phyloP scores from a whole-genome alignment of 2,113 vertebrate species.

The Mystacornis crossleyi region DNA sequence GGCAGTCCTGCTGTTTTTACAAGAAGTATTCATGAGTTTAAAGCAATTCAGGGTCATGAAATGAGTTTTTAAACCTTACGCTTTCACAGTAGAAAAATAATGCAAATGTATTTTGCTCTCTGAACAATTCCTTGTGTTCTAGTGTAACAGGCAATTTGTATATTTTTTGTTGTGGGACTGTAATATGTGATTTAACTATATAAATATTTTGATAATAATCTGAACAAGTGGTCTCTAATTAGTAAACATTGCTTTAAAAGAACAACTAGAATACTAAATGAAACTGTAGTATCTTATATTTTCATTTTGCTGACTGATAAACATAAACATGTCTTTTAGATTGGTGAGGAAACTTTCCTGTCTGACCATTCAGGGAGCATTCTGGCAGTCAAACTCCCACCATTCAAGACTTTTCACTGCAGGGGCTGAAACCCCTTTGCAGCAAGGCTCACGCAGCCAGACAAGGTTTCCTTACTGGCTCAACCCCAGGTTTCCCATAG shows the following conservation, averaged over 20 bases:
- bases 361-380: not conserved
- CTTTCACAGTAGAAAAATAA: not conserved
- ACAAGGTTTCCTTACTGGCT: not conserved
- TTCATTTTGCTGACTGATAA: not conserved
- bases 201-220: not conserved
- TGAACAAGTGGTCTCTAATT: not conserved
- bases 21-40: not conserved
- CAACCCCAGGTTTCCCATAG: not conserved
- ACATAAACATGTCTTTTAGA: not conserved
- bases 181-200: not conserved
- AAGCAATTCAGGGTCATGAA: not conserved
- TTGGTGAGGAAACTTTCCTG: not conserved
- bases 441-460: not conserved
- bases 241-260: not conserved
- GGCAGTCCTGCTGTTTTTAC: not conserved
- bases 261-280: not conserved
- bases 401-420: not conserved
- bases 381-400: not conserved
- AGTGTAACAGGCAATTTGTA: not conserved
- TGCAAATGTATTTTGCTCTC: not conserved
- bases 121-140: not conserved
- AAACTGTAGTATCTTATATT: not conserved
- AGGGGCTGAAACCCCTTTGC: not conserved
- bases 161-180: not conserved
- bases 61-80: not conserved